These are phyloP conservation scores for Mnemiopsis leidyi DNA, from an alignment of 37 sponge, comb jelly and placozoan species.

Conservation along the genomic window DNA sequence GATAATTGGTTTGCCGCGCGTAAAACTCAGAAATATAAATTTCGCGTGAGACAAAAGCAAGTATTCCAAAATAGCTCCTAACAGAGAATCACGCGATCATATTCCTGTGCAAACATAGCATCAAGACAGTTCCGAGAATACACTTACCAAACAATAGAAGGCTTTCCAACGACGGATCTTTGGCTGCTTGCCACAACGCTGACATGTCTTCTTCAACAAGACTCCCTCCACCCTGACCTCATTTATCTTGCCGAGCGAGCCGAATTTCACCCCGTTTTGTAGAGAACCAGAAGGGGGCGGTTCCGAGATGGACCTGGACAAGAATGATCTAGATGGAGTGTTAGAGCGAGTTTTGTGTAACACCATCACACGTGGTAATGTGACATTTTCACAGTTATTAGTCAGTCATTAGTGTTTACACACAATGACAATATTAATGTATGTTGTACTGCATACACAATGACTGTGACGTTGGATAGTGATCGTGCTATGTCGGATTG, in stretches of 20 bases:
- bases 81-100: neutral
- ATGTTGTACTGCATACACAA: no score
- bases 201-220: constrained; percentile 33
- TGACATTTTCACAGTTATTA: no score
- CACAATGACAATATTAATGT: no score
- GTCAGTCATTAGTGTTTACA: no score
- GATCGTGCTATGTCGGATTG: no score
- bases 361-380: no score
- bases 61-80: neutral
- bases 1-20: neutral
- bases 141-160: constrained; percentile 25
- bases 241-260: neutral
- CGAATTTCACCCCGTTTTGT: neutral
- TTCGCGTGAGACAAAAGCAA: neutral
- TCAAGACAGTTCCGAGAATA: neutral
- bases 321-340: neutral
- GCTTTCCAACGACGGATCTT: constrained; percentile 45
- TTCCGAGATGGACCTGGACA: constrained; percentile 29
- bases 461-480: no score
- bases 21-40: neutral
- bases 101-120: neutral
- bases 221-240: constrained; percentile 6
- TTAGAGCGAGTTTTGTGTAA: no score
- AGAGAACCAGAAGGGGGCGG: neutral
- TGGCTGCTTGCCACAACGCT: constrained; percentile 22